Evolutionary conservation across 2,113 vertebrate species (phyloP).

Genomic region (Nycticryphes semicollaris): DNA sequence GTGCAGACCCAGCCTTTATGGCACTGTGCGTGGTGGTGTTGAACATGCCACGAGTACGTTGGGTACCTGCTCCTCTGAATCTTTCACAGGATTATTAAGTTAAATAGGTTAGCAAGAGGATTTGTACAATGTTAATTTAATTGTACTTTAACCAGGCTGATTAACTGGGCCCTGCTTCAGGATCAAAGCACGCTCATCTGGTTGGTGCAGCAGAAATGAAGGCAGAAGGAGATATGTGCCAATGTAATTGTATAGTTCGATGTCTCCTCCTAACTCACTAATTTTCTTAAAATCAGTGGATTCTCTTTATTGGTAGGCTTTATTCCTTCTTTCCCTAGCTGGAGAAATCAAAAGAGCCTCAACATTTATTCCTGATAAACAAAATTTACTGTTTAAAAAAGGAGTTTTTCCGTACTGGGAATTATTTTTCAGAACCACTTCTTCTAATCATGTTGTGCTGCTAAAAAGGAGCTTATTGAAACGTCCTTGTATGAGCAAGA

Average conservation of each 20-base stretch:
- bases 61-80: not conserved
- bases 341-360: not conserved
- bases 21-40: not conserved
- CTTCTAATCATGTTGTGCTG: not conserved
- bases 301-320: not conserved
- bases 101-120: not conserved
- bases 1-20: not conserved
- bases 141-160: not conserved
- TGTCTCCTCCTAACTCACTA: not conserved
- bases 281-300: not conserved
- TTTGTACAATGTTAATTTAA: not conserved
- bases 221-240: not conserved
- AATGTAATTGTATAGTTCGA: not conserved
- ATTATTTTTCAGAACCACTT: not conserved
- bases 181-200: not conserved
- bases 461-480: not conserved
- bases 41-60: rapidly evolving
- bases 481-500: not conserved
- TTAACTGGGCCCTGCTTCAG: not conserved
- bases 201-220: not conserved
- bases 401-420: not conserved
- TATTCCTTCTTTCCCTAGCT: not conserved
- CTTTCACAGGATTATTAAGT: not conserved
- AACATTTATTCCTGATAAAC: not conserved
- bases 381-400: not conserved